phyloP scores from a whole-genome alignment of 2,888 invertebrate genomes.

The Drosophila setosimentum region DNA sequence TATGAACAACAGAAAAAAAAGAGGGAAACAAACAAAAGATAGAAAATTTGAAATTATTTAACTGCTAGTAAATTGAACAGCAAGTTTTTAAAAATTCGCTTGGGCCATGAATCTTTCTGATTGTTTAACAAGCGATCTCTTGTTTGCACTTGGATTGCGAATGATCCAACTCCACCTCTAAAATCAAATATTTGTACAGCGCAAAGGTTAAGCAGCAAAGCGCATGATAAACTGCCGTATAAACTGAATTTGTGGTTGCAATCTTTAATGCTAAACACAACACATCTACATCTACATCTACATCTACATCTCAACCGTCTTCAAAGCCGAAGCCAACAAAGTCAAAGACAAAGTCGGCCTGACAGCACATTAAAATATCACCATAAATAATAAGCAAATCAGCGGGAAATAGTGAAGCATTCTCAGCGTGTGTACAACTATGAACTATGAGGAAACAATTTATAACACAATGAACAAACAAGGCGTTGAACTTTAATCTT shows the following conservation, averaged over 20 bases:
- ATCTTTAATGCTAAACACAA: conserved; percentile 35
- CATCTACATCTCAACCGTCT: background rate
- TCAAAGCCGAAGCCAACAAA: background rate
- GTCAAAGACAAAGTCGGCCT: background rate
- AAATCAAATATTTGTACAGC: conserved; percentile 47
- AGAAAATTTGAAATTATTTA: conserved; percentile 29
- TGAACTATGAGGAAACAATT: conserved; percentile 47
- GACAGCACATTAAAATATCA: conserved; percentile 35
- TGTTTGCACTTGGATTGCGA: conserved; percentile 56
- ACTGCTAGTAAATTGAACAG: conserved; percentile 54
- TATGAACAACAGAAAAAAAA: conserved; percentile 15
- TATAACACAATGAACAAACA: background rate
- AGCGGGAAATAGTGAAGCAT: conserved; percentile 10
- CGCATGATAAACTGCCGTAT: conserved; percentile 39
- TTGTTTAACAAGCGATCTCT: conserved; percentile 21
- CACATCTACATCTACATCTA: too few species aligned
- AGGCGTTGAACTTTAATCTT: background rate
- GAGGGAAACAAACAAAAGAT: conserved; percentile 44
- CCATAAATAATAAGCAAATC: conserved; percentile 41
- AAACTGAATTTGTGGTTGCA: conserved; percentile 63
- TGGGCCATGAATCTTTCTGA: conserved; percentile 68
- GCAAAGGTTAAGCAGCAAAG: conserved; percentile 31
- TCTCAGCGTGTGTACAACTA: background rate
- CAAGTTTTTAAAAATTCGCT: conserved; percentile 66
- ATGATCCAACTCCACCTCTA: conserved; percentile 25